Evolutionary conservation across 2,888 invertebrate species (phyloP).

Genomic region (Noctua comes): DNA sequence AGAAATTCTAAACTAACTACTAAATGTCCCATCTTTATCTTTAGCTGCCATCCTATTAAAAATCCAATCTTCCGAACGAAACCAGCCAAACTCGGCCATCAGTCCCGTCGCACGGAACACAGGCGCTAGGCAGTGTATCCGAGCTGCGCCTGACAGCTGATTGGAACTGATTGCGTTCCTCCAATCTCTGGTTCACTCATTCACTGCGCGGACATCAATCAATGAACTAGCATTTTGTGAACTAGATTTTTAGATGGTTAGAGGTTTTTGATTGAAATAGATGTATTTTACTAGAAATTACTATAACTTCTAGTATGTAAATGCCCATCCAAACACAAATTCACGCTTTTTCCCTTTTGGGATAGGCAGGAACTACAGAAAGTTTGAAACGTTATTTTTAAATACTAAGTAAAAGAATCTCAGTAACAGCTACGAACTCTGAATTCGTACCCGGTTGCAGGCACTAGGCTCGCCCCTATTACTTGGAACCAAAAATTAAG

Average conservation of each 20-base stretch:
- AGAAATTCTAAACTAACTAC: not conserved
- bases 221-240: conserved; percentile 3
- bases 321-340: too few species aligned
- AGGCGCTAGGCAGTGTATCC: not conserved
- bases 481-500: too few species aligned
- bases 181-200: conserved; percentile 32
- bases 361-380: too few species aligned
- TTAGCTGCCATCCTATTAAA: not conserved
- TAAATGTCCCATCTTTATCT: not conserved
- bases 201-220: conserved; percentile 31
- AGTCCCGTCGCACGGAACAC: not conserved
- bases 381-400: too few species aligned
- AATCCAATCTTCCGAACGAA: conserved; percentile 23
- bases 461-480: too few species aligned
- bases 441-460: too few species aligned
- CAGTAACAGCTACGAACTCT: too few species aligned
- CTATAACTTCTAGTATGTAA: not conserved
- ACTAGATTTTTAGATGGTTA: not conserved
- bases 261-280: not conserved
- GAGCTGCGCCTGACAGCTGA: conserved; percentile 54
- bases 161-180: conserved; percentile 50
- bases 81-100: not conserved
- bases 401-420: too few species aligned
- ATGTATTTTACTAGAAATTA: not conserved
- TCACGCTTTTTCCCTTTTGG: too few species aligned